These are phyloP conservation scores for Boulengeromyrus knoepffleri DNA, from an alignment of 2,113 vertebrate genomes.

Conservation along the genomic window DNA sequence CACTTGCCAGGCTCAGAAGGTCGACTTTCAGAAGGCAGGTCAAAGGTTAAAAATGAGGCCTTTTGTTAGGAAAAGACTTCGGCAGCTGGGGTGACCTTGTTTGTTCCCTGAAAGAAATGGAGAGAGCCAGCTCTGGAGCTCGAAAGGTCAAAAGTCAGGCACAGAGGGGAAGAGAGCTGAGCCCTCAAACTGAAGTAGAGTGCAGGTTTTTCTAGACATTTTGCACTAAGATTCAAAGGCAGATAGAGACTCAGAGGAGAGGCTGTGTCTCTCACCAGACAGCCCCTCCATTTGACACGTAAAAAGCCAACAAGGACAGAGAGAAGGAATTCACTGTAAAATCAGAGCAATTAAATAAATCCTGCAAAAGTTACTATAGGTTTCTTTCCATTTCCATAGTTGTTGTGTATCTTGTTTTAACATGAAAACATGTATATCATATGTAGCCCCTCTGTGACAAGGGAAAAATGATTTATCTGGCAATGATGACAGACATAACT, in stretches of 20 bases:
- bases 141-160: background rate
- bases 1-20: background rate
- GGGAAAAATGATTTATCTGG: background rate
- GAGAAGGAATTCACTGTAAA: background rate
- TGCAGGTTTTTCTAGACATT: background rate
- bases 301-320: background rate
- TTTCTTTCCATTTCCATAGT: background rate
- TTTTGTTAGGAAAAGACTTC: background rate
- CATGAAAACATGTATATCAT: background rate
- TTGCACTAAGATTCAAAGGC: background rate
- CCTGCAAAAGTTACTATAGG: background rate
- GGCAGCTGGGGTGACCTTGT: background rate
- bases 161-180: background rate
- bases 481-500: background rate
- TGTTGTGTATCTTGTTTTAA: background rate
- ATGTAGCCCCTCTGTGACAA: background rate
- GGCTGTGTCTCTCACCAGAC: background rate
- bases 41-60: background rate
- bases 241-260: background rate
- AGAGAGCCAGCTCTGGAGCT: background rate
- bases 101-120: background rate
- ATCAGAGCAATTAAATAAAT: background rate
- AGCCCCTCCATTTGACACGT: background rate
- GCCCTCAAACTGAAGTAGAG: background rate
- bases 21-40: slow-evolving; percentile 5